A percentile compares a stretch with the other conserved stretches of the same genome.
Evolutionary conservation across 2,113 vertebrate genomes (phyloP).

Genomic region (Lophochroa leadbeateri): DNA sequence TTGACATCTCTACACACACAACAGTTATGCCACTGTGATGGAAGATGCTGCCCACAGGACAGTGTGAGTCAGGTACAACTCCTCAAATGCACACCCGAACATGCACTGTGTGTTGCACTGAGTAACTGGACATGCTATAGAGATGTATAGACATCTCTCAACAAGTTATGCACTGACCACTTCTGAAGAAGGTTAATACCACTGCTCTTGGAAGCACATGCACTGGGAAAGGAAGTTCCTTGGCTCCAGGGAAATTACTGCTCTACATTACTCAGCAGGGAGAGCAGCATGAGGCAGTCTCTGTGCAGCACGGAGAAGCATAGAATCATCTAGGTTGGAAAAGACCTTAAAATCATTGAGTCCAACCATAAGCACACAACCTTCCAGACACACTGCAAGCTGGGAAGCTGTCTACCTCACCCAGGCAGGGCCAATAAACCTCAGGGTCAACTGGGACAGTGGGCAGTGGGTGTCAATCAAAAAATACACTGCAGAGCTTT

Average conservation of each 20-base stretch:
- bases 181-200: not conserved
- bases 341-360: not conserved
- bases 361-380: not conserved
- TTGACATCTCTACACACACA: not conserved
- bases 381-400: not conserved
- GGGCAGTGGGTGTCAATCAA: not conserved
- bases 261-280: not conserved
- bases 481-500: not conserved
- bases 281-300: not conserved
- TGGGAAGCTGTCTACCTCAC: not conserved
- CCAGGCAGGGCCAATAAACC: not conserved
- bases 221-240: not conserved
- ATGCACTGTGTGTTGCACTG: not conserved
- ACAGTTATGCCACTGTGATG: accelerated
- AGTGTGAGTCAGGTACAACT: not conserved
- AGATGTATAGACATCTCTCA: not conserved
- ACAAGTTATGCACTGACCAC: not conserved
- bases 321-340: not conserved
- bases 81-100: not conserved
- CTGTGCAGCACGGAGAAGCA: not conserved
- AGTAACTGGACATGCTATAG: not conserved
- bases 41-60: not conserved
- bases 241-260: not conserved
- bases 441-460: not conserved
- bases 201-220: not conserved